Evolutionary conservation across 2,797 vertebrate species (phyloP).

Genomic region (Neosilurus mollespiculum): DNA sequence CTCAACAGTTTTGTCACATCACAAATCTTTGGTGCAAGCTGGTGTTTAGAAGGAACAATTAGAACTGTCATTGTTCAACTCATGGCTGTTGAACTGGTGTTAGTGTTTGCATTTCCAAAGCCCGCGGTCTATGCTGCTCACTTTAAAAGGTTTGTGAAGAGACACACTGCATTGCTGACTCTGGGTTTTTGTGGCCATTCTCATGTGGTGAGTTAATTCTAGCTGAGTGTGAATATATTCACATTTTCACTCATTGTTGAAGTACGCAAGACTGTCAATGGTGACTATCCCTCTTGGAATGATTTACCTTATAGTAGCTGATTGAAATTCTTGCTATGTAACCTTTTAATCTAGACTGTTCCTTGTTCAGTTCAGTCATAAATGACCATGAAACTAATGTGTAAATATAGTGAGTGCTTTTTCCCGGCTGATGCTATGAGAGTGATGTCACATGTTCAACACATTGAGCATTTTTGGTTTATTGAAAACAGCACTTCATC

Average conservation of each 20-base stretch:
- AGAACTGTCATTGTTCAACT: background rate
- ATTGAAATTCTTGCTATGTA: background rate
- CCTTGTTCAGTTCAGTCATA: background rate
- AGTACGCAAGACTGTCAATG: background rate
- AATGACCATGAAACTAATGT: background rate
- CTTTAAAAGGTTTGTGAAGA: conserved; percentile 17
- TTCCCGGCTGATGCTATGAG: background rate
- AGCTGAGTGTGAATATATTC: conserved; percentile 40
- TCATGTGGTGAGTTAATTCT: conserved; percentile 33
- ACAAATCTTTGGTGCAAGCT: too few relatives aligned
- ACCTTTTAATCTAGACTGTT: background rate
- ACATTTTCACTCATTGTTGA: conserved; percentile 25
- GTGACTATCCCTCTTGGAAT: conserved; percentile 1
- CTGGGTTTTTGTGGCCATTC: conserved; percentile 24
- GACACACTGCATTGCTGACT: conserved; percentile 32
- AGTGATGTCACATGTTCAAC: conserved; percentile 12
- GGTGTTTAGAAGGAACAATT: background rate
- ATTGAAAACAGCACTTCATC: background rate
- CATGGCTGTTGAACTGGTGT: conserved; percentile 9
- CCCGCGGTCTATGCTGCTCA: conserved; percentile 17
- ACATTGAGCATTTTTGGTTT: conserved; percentile 24
- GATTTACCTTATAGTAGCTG: conserved; percentile 8
- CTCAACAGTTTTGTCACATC: too few relatives aligned
- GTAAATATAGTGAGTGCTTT: background rate
- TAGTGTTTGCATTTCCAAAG: conserved; percentile 28